Percentiles rank a stretch among this genome's conserved stretches.
Conservation (phyloP, 2,888 invertebrate genomes). For the Lymantria monacha region DNA sequence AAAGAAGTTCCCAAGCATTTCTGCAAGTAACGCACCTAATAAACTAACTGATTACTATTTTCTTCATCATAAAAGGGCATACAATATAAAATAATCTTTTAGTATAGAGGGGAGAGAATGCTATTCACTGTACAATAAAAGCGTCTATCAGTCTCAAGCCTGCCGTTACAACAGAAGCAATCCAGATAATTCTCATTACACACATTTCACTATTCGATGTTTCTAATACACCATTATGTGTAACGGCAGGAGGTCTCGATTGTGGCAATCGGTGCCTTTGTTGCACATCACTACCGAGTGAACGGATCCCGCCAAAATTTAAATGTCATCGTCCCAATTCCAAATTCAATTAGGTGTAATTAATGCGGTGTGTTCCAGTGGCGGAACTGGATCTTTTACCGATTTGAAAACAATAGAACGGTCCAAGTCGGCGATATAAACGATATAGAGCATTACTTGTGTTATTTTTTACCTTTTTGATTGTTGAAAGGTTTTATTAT, state of each 20-base stretch:
- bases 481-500: conserved; percentile 47
- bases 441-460: conserved; percentile 62
- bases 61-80: conserved; percentile 62
- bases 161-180: conserved; percentile 77
- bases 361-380: conserved; percentile 77
- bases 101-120: conserved; percentile 71
- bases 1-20: conserved; percentile 49
- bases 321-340: conserved; percentile 86
- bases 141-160: conserved; percentile 61
- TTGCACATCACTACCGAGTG: conserved; percentile 74
- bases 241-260: conserved; percentile 72
- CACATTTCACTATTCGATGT: conserved; percentile 76
- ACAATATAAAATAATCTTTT: conserved; percentile 73
- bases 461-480: conserved; percentile 41
- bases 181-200: conserved; percentile 81
- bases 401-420: conserved; percentile 72
- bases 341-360: conserved; percentile 85
- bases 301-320: conserved; percentile 77
- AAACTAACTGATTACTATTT: conserved; percentile 77
- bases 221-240: conserved; percentile 73
- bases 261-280: conserved; percentile 70
- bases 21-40: conserved; percentile 75
- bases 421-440: conserved; percentile 61
- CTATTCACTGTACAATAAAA: conserved; percentile 71
- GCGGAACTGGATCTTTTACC: conserved; percentile 69